Percentiles rank a stretch among this genome's conserved stretches.
Conservation (phyloP, 2,113 vertebrate species). For the Thomomys bottae region DNA sequence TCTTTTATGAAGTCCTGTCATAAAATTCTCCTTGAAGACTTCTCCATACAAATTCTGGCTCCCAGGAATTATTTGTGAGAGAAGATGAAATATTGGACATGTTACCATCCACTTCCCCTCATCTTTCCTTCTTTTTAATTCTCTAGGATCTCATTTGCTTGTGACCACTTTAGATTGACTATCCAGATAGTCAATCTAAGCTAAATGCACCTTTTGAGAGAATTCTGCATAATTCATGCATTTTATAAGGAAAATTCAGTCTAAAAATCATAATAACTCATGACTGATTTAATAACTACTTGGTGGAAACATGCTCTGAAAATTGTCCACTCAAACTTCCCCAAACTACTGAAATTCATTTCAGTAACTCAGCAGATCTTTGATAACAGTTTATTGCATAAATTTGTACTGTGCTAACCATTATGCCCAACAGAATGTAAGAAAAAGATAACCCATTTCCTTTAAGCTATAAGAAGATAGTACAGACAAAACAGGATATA, state of each 20-base stretch:
- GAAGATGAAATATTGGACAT: not conserved
- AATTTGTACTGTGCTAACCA: not conserved
- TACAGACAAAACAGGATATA: not conserved
- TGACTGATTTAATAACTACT: not conserved
- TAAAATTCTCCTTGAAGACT: constrained; percentile 42
- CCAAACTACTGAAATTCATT: not conserved
- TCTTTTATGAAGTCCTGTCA: constrained; percentile 41
- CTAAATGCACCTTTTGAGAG: constrained; percentile 19
- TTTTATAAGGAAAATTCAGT: constrained; percentile 21
- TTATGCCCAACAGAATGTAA: not conserved
- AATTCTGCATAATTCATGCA: not conserved
- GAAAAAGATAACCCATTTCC: not conserved
- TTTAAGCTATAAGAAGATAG: not conserved
- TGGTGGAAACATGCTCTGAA: not conserved
- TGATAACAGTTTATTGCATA: not conserved
- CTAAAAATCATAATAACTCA: not conserved
- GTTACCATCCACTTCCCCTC: not conserved
- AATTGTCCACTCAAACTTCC: not conserved
- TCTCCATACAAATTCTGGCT: not conserved
- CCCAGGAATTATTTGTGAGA: constrained; percentile 50
- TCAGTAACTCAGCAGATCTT: not conserved
- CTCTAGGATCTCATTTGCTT: not conserved
- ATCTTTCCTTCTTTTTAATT: constrained; percentile 17
- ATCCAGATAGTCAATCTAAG: not conserved
- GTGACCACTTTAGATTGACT: not conserved